Conservation (phyloP, 2,113 vertebrate species). For the Cyprichromis sp. region DNA sequence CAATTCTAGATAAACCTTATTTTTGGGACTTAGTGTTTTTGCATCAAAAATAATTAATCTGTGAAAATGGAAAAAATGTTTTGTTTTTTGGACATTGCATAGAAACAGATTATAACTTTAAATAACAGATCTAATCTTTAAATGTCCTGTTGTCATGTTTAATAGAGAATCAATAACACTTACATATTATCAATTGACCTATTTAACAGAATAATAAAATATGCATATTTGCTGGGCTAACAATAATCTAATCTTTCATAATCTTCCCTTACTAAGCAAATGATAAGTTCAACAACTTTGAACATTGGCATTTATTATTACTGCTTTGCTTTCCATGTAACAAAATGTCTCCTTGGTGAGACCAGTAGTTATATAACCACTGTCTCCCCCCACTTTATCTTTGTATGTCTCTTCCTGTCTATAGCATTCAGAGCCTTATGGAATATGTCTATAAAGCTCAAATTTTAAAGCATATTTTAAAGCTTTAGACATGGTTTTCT, state of each 20-base stretch:
- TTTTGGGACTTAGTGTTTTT: neutral
- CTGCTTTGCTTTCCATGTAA: constrained; percentile 1
- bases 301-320: constrained; percentile 23
- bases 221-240: neutral
- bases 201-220: neutral
- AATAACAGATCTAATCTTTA: neutral
- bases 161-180: neutral
- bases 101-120: neutral
- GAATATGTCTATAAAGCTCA: constrained; percentile 8
- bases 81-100: neutral
- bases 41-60: neutral
- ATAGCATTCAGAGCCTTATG: neutral
- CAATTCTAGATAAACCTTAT: neutral
- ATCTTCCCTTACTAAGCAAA: neutral
- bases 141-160: neutral
- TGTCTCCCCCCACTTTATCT: constrained; percentile 17
- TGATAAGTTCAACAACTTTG: constrained; percentile 21
- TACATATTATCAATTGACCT: neutral
- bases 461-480: neutral
- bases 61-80: neutral
- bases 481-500: neutral
- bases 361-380: constrained; percentile 33
- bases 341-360: constrained; percentile 28
- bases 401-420: constrained; percentile 15
- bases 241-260: neutral